Evolutionary conservation across 2,797 vertebrate species (phyloP).

Genomic region (Ctenosaura bakeri): DNA sequence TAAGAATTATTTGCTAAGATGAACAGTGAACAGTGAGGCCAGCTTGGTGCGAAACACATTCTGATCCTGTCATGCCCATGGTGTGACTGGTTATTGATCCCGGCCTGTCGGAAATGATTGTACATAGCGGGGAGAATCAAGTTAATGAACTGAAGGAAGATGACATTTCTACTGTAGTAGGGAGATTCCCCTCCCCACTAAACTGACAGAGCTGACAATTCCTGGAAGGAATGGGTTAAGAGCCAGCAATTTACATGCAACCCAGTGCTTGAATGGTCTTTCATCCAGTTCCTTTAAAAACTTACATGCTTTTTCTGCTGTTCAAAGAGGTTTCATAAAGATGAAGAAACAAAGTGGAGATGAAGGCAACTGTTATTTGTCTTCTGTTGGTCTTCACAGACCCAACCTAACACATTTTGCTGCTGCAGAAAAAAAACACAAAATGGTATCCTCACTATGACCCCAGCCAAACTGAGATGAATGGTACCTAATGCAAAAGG

Average conservation of each 20-base stretch:
- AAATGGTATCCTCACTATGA: neutral
- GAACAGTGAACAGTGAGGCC: neutral
- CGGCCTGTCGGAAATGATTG: neutral
- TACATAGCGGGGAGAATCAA: conserved; percentile 52
- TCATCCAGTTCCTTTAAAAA: conserved; percentile 69
- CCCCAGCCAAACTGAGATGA: neutral
- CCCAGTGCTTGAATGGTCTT: conserved; percentile 66
- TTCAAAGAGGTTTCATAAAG: conserved; percentile 58
- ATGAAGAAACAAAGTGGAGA: neutral
- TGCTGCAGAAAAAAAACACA: neutral
- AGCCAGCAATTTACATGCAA: conserved; percentile 78
- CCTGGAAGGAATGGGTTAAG: conserved; percentile 87
- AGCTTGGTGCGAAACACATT: neutral
- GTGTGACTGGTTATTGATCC: neutral
- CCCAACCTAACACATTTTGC: neutral
- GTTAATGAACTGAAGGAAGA: conserved; percentile 57
- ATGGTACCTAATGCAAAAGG: too few relatives aligned
- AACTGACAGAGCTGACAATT: conserved; percentile 79
- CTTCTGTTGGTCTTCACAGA: conserved; percentile 30
- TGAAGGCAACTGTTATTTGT: conserved; percentile 24
- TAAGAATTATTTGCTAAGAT: neutral
- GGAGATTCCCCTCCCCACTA: conserved; percentile 58
- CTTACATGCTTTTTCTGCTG: conserved; percentile 45
- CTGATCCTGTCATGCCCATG: neutral
- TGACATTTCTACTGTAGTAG: conserved; percentile 62